Conservation (phyloP, 2,797 vertebrate genomes). For the Spinibarbus caldwelli region DNA sequence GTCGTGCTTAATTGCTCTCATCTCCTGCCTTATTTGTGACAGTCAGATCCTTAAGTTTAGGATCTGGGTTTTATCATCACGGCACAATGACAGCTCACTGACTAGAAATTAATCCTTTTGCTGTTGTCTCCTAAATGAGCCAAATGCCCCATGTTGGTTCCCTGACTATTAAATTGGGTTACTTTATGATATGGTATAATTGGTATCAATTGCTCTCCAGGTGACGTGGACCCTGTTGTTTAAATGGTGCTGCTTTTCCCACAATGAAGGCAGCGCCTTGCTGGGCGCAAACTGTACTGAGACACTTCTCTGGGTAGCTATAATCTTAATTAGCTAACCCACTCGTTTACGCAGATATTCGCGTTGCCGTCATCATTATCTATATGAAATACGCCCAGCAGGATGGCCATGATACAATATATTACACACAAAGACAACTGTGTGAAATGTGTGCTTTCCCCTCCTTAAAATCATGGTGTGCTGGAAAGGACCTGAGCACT, state of each 20-base stretch:
- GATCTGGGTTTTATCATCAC: constrained; percentile 67
- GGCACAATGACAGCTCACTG: constrained; percentile 74
- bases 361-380: constrained; percentile 64
- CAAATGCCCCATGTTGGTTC: constrained; percentile 67
- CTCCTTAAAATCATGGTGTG: constrained; percentile 27
- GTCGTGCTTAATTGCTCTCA: constrained; percentile 40
- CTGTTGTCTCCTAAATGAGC: constrained; percentile 68
- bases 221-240: constrained; percentile 67
- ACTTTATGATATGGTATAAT: constrained; percentile 72
- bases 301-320: constrained; percentile 57
- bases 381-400: constrained; percentile 66
- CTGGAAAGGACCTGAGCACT: constrained; percentile 49
- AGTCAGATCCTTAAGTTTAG: constrained; percentile 58
- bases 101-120: constrained; percentile 82
- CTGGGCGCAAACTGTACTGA: constrained; percentile 58
- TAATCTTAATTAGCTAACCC: constrained; percentile 69
- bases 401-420: constrained; percentile 69
- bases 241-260: constrained; percentile 52
- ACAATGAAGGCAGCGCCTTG: constrained; percentile 58
- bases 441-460: constrained; percentile 64
- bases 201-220: constrained; percentile 70
- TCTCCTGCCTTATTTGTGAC: constrained; percentile 46
- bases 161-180: constrained; percentile 70
- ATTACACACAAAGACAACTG: constrained; percentile 68
- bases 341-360: constrained; percentile 61